Evolutionary conservation across 2,113 vertebrate genomes (phyloP).

Genomic region (Neotoma lepida): DNA sequence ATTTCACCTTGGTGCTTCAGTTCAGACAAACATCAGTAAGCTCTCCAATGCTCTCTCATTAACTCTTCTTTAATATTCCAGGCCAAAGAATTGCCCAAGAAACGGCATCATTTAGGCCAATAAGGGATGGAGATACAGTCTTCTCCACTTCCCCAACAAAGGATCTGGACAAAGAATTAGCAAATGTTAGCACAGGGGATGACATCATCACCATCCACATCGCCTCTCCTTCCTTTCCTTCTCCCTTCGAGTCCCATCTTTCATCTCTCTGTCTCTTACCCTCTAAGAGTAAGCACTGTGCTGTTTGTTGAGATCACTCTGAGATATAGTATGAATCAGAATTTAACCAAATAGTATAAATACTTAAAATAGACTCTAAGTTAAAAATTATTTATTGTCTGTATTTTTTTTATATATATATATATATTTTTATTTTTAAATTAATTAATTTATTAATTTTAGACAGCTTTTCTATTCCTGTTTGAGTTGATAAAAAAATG

Average conservation of each 20-base stretch:
- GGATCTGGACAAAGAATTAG: not conserved
- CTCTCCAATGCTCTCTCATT: not conserved
- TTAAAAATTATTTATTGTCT: not conserved
- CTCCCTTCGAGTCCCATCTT: not conserved
- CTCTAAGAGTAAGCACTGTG: not conserved
- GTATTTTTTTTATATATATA: no score
- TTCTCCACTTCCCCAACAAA: not conserved
- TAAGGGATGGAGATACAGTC: not conserved
- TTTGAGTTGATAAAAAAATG: conserved; percentile 73
- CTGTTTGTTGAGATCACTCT: conserved; percentile 5
- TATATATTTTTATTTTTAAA: no score
- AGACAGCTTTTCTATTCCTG: conserved; percentile 68
- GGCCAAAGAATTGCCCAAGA: not conserved
- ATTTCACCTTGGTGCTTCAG: not conserved
- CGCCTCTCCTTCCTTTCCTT: not conserved
- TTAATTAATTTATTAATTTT: no score
- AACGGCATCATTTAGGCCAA: not conserved
- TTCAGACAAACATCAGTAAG: not conserved
- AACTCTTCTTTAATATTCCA: not conserved
- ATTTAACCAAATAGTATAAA: not conserved
- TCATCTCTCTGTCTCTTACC: not conserved
- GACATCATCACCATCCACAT: not conserved
- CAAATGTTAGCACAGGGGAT: not conserved
- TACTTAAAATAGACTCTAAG: conserved; percentile 27
- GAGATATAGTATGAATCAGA: not conserved